Evolutionary conservation across 1,140 invertebrate species (phyloP), one percentile per base, ranked within the genome.

Genomic region (Tetramorium simillimum): DNA sequence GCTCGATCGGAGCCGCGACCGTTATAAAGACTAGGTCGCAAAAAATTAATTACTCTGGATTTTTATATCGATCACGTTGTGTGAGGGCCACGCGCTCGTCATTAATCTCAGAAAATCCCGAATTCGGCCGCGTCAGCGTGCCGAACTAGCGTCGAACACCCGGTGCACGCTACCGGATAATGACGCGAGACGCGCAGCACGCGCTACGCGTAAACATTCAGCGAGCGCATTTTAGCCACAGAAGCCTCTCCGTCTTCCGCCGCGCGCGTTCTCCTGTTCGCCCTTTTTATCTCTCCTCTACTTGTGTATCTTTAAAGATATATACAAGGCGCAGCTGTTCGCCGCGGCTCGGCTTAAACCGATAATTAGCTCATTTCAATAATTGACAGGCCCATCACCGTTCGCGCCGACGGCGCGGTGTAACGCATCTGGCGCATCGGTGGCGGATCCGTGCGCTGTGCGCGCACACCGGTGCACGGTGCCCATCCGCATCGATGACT

Each of bases 321-420:
- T 46, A 63, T 43, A 53, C 76, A 77, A 88, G 77, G 51, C 67
- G 89, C 92, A 93, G 91, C 92, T 93, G 92, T 90, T 80, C 72
- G 63, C 65, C 87, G 75, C 80, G 77, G 67, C 62, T 90, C 85
- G 70, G 60, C 63, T 87, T 56, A 51, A 56, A 24, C 24, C 92
- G 92, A 95, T 95, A 95, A 95, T 95, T 95, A 94, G 94, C 94
- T 95, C 93, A 94, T 95, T 95, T 95, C 92, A 94, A 95, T 95
- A 95, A 95, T 95, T 94, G 94, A 95, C 93, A 94, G 93, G 90
- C 92, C 92, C 85, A 60, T 62, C 56, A 81, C 87, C 76, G 84
- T 73, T 86, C 56, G 72, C 88, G 86, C 73, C 43, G 92, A 85
- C 90, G 92, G 49, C 49, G 49, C 28, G 28, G 28, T 18, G 92